These are phyloP conservation scores for Acleris sparsana DNA, from an alignment of 2,888 invertebrate genomes.

Conservation along the genomic window DNA sequence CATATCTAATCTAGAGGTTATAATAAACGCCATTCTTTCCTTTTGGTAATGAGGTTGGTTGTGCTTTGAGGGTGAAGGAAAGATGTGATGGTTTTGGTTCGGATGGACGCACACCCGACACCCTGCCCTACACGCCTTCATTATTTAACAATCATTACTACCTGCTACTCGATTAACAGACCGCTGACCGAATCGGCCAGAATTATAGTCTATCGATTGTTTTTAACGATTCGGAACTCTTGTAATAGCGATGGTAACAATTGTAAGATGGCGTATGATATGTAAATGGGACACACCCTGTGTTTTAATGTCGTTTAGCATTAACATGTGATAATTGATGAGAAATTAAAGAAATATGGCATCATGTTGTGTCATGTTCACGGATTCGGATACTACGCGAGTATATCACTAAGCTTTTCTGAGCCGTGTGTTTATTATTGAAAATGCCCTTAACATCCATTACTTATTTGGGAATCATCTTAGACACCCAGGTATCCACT, in stretches of 20 bases:
- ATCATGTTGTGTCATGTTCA: no score
- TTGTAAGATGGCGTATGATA: conserved; percentile 29
- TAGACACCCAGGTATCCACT: no score
- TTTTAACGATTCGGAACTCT: conserved; percentile 24
- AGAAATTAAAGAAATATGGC: background rate
- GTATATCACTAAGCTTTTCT: no score
- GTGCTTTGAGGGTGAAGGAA: no score
- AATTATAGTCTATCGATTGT: conserved; percentile 5
- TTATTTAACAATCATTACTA: conserved; percentile 48
- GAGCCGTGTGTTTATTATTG: no score
- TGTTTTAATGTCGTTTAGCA: conserved; percentile 25
- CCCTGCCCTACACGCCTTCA: conserved; percentile 36
- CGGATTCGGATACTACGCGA: no score
- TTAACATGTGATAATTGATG: background rate
- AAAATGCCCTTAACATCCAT: no score
- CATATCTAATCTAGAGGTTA: no score
- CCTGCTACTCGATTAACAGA: conserved; percentile 46
- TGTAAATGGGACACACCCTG: conserved; percentile 21
- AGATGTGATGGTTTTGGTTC: background rate
- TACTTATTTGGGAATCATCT: no score
- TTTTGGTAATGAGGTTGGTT: no score
- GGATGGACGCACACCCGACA: conserved; percentile 43
- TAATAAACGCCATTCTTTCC: no score
- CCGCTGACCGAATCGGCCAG: conserved; percentile 33
- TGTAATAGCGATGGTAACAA: no score